phyloP scores from a whole-genome alignment of 2,113 vertebrate genomes.

The Micromys minutus region DNA sequence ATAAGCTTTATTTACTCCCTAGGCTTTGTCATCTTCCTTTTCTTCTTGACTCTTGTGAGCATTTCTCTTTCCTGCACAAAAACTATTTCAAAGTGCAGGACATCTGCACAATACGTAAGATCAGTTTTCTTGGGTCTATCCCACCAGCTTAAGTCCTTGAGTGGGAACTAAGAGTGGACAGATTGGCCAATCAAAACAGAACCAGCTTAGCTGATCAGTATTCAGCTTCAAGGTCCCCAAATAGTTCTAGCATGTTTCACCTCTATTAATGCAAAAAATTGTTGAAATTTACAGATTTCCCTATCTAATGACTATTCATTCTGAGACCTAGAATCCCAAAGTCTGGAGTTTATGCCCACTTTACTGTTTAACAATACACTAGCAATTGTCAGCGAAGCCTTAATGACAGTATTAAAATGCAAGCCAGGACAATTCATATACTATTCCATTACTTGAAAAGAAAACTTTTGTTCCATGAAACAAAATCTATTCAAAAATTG shows the following conservation, averaged over 20 bases:
- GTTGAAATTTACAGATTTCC: slow-evolving; percentile 48
- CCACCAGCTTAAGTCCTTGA: slow-evolving; percentile 23
- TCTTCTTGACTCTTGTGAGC: neutral
- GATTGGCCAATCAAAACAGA: slow-evolving; percentile 41
- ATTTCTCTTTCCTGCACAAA: neutral
- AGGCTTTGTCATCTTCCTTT: neutral
- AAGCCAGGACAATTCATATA: slow-evolving; percentile 61
- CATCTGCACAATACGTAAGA: neutral
- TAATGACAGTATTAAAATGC: slow-evolving; percentile 77
- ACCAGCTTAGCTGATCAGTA: neutral
- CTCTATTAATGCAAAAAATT: slow-evolving; percentile 33
- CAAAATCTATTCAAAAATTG: slow-evolving; percentile 65
- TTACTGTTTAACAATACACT: slow-evolving; percentile 67
- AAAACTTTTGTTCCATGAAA: slow-evolving; percentile 70
- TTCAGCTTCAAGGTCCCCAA: neutral
- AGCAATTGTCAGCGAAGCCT: slow-evolving; percentile 69
- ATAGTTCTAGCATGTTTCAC: neutral
- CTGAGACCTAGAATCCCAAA: neutral
- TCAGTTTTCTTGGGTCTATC: neutral
- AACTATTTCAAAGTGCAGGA: neutral
- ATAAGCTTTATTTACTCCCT: neutral
- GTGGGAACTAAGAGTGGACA: neutral
- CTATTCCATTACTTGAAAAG: slow-evolving; percentile 56
- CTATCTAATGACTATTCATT: slow-evolving; percentile 41
- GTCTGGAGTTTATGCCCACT: slow-evolving; percentile 54